Conservation (phyloP, 2,888 invertebrate species). For the Latrodectus hesperus region DNA sequence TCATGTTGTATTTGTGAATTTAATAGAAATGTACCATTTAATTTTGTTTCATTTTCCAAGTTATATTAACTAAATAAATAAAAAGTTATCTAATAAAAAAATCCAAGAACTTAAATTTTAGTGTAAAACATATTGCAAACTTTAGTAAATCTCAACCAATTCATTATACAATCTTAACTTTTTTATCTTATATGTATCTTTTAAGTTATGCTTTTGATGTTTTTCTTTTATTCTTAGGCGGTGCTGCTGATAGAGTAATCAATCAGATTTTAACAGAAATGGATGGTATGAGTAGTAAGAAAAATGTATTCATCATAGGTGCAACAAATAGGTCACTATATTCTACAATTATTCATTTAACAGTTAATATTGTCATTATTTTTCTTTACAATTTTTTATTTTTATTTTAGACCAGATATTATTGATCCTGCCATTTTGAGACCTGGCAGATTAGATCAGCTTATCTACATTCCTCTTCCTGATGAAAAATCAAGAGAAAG, state of each 20-base stretch:
- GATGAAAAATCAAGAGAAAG: conserved; percentile 98
- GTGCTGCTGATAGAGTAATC: conserved; percentile 98
- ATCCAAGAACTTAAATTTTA: no score
- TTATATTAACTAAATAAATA: no score
- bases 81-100: no score
- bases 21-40: no score
- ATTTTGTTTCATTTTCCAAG: no score
- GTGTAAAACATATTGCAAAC: no score
- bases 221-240: conserved; percentile 77
- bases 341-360: background rate
- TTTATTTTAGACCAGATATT: conserved; percentile 83
- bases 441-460: conserved; percentile 98
- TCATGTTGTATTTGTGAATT: no score
- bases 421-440: conserved; percentile 99
- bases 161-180: no score
- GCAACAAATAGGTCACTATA: conserved; percentile 84
- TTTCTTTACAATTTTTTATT: background rate
- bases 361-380: background rate
- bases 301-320: conserved; percentile 99
- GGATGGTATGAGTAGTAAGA: conserved; percentile 99
- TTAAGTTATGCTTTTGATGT: no score
- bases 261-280: conserved; percentile 99
- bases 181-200: no score
- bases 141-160: no score
- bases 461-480: conserved; percentile 99